Evolutionary conservation across 1,140 invertebrate genomes (phyloP).

Genomic region (Drosophila novamexicana): DNA sequence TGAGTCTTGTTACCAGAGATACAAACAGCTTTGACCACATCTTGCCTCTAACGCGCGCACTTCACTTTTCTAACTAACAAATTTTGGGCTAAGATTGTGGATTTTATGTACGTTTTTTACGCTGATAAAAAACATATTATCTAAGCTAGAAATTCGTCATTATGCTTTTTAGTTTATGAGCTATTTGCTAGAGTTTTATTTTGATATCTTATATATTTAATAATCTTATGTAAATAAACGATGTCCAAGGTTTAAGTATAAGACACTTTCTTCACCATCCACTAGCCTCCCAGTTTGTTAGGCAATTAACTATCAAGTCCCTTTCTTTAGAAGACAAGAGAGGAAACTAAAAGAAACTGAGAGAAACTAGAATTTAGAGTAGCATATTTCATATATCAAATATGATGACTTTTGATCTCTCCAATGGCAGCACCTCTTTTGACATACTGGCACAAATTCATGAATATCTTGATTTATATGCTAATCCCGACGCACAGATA

Average conservation of each 20-base stretch:
- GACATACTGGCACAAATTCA: not conserved
- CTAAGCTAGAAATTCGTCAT: slow-evolving; percentile 8
- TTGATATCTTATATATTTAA: not conserved
- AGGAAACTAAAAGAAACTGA: not conserved
- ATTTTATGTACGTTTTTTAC: slow-evolving; percentile 22
- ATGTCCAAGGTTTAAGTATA: not conserved
- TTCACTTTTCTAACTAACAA: slow-evolving; percentile 25
- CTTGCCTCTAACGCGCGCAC: slow-evolving; percentile 6
- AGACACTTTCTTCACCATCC: not conserved
- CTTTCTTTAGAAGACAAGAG: not conserved
- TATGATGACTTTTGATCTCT: not conserved
- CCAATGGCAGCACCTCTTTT: not conserved
- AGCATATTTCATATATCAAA: not conserved
- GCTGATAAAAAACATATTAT: slow-evolving; percentile 24
- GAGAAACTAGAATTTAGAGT: not conserved
- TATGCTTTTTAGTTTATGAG: slow-evolving; percentile 5
- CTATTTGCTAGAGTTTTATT: not conserved
- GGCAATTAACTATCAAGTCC: not conserved
- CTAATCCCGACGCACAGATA: not conserved
- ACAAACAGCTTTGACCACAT: slow-evolving; percentile 54
- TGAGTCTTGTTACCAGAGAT: slow-evolving; percentile 48
- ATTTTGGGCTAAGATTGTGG: not conserved
- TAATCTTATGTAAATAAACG: not conserved
- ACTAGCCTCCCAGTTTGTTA: not conserved
- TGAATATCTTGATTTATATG: not conserved